Evolutionary conservation across 2,888 invertebrate species (phyloP).

Genomic region (Leptothorax acervorum): DNA sequence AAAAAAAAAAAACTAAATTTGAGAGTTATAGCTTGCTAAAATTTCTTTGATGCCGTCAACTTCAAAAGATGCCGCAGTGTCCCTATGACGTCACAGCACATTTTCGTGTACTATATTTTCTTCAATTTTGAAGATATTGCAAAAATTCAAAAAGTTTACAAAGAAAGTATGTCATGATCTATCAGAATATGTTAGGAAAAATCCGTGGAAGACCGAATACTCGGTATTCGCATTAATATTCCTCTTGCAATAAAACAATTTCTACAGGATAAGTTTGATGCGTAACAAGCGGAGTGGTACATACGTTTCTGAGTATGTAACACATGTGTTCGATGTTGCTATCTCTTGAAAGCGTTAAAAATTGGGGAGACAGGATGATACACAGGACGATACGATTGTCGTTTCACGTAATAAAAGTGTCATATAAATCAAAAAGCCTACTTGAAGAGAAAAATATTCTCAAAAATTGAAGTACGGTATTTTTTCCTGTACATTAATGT

Average conservation of each 20-base stretch:
- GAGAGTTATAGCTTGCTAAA: too few relatives aligned
- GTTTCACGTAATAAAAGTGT: neutral
- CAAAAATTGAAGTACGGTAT: neutral
- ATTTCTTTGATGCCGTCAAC: too few relatives aligned
- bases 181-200: too few relatives aligned
- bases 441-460: neutral
- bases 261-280: neutral
- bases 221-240: constrained; percentile 3
- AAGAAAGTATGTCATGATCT: too few relatives aligned
- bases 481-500: neutral
- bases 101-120: too few relatives aligned
- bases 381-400: neutral
- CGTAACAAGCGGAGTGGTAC: neutral
- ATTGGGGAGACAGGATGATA: neutral
- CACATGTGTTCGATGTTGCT: neutral
- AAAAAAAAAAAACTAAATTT: too few relatives aligned
- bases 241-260: neutral
- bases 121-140: too few relatives aligned
- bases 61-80: too few relatives aligned
- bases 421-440: neutral
- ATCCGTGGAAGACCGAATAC: neutral
- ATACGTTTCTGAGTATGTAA: neutral
- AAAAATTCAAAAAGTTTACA: too few relatives aligned
- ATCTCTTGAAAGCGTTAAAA: neutral
- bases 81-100: too few relatives aligned